Base-by-base conservation (phyloP, 53 echinoderm and acorn worm genomes). In the Patiria pectinifera region DNA sequence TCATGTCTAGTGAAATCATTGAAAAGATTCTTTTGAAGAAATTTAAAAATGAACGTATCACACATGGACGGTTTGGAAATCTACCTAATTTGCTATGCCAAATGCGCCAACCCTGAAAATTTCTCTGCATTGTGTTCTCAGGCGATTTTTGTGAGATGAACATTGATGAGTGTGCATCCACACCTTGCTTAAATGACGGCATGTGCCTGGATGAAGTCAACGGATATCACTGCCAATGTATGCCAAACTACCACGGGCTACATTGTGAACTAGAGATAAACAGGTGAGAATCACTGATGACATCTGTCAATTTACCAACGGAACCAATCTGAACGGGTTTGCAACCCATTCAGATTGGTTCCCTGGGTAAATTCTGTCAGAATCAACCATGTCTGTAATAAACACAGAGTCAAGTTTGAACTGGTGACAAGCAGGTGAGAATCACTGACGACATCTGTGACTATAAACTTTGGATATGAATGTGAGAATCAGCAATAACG, bases 131-230 rank as follows among this genome's bases (percentile, higher is more conserved):
- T 82, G 23, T 53, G 46, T 87, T 72, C 44, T 80, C 80, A 95
- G 95, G 95, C 22, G 45, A 84, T 2, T 81, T 79, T 23, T 95
- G 95, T 71, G 95, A 95, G 69, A 44, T 89, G 44, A 89, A 95
- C 49, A 93, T 89, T 43, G 63, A 93, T 26, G 95, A 95, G 22
- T 95, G 95, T 93, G 48, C 60, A 16, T 74, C 74, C 25, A 84
- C 91, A 1, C 91, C 84, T 16, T 91, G 91, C 35, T 12, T 24
- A 13, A 22, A 91, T 25, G 58, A 43, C 19, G 91, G 74, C 11
- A 18, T 76, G 18, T 91, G 91, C 84, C 60, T 48, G 25, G 91
- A 91, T 48, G 44, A 24, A 4, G 15, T 91, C 60, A 53, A 59
- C 23, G 91, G 91, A 70, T 91, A 84, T 71, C 59, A 3, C 59